A percentile compares a stretch with the other conserved stretches of the same genome.
These are phyloP conservation scores for Thalassophryne amazonica DNA, from an alignment of 2,797 vertebrate species.

Conservation along the genomic window DNA sequence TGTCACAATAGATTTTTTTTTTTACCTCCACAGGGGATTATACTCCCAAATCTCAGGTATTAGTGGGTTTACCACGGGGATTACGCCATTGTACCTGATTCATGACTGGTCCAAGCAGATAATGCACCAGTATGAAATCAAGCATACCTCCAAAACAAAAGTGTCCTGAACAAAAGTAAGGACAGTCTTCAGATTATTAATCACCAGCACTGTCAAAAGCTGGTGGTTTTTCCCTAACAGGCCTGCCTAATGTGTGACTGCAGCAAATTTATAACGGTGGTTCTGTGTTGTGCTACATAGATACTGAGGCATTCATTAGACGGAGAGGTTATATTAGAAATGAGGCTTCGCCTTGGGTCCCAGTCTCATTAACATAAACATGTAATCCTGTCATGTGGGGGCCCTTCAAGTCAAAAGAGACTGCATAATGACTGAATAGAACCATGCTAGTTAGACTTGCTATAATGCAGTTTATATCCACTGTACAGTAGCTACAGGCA, in stretches of 20 bases:
- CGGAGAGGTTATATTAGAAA: conserved; percentile 11
- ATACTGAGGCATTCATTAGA: conserved; percentile 18
- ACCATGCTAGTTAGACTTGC: conserved; percentile 2
- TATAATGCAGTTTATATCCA: too few relatives aligned
- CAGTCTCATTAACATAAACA: conserved; percentile 31
- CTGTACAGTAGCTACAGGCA: too few relatives aligned
- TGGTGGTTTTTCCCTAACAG: conserved; percentile 41
- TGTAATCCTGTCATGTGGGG: conserved; percentile 23
- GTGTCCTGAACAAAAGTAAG: conserved; percentile 3
- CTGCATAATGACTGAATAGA: conserved; percentile 1
- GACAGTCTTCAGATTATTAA: conserved; percentile 30
- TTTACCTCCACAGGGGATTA: conserved; percentile 66
- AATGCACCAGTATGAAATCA: conserved; percentile 22
- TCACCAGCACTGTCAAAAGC: conserved; percentile 36
- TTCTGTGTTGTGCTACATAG: conserved; percentile 17
- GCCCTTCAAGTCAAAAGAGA: conserved; percentile 4
- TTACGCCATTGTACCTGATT: conserved; percentile 65
- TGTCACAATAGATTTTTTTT: conserved; percentile 56
- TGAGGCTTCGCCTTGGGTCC: conserved; percentile 1
- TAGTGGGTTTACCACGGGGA: conserved; percentile 66
- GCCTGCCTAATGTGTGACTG: conserved; percentile 23
- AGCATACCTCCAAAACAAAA: conserved; percentile 1
- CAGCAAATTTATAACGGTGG: conserved; percentile 10
- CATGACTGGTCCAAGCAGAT: conserved; percentile 32
- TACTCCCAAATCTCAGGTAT: conserved; percentile 66